Conservation (phyloP, 2,797 vertebrate genomes). For the Artibeus jamaicensis region DNA sequence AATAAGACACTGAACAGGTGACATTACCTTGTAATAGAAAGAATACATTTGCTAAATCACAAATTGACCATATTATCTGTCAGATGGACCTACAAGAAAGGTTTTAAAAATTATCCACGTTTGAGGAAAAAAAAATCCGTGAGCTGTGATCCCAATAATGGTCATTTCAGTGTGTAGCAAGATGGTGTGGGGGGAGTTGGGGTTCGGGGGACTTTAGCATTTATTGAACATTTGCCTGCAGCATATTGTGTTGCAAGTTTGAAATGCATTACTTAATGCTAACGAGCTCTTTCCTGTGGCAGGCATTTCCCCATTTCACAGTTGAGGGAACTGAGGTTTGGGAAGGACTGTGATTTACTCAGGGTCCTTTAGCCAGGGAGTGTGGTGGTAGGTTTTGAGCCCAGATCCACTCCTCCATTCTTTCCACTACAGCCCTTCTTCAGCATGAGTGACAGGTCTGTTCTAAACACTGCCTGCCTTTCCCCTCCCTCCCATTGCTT, state of each 20-base stretch:
- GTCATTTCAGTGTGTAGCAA: not conserved
- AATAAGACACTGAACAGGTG: not conserved
- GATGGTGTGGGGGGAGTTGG: not conserved
- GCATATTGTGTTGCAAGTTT: not conserved
- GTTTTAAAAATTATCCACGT: not conserved
- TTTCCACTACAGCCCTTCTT: not conserved
- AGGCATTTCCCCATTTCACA: not conserved
- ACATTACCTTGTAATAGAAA: not conserved
- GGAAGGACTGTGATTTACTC: not conserved
- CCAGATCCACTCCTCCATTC: not conserved
- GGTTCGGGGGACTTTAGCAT: not conserved
- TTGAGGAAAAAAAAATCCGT: not conserved
- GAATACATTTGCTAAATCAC: not conserved
- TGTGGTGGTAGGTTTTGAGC: not conserved
- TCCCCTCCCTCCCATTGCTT: not conserved
- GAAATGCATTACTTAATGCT: not conserved
- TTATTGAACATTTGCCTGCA: not conserved
- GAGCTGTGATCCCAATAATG: not conserved
- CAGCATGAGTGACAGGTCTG: not conserved
- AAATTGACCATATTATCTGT: not conserved
- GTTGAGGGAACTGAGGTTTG: not conserved
- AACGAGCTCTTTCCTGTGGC: not conserved
- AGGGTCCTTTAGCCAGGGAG: not conserved
- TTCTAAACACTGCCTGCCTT: too few relatives aligned
- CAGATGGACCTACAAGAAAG: not conserved